Percentiles rank a stretch among this genome's conserved stretches.
phyloP scores from a whole-genome alignment of 1,140 invertebrate species.

The Phymorhynchus buccinoides region DNA sequence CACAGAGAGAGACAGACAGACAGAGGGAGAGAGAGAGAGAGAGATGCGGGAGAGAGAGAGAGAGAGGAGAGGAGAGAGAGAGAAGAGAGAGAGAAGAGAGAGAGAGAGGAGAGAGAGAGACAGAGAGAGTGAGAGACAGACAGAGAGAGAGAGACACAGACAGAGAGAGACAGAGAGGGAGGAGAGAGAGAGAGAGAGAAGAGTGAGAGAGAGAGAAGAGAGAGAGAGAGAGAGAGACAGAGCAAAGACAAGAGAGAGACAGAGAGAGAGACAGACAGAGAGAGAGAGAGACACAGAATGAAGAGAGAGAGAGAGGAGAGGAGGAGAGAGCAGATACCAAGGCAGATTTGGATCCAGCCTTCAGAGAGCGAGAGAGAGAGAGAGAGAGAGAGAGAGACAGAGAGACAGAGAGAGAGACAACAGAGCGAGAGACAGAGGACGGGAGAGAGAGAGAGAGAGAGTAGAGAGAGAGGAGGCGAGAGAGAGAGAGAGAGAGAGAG shows the following conservation, averaged over 20 bases:
- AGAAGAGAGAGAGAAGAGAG: neutral
- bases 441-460: neutral
- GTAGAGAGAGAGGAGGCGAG: too few relatives aligned
- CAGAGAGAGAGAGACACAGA: constrained; percentile 3
- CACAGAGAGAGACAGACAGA: too few relatives aligned
- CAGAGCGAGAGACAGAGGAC: too few relatives aligned
- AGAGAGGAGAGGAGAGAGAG: neutral
- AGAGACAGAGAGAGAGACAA: neutral
- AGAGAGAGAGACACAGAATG: neutral
- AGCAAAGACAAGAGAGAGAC: neutral
- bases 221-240: neutral
- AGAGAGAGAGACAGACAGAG: constrained; percentile 14
- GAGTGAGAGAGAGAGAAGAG: constrained; percentile 25
- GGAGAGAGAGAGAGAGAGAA: constrained; percentile 27
- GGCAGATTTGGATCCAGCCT: too few relatives aligned
- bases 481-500: neutral
- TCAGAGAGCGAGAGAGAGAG: neutral
- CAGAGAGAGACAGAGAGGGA: neutral
- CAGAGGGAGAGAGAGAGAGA: too few relatives aligned
- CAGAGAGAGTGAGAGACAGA: constrained; percentile 17
- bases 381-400: neutral
- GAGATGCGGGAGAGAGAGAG: too few relatives aligned
- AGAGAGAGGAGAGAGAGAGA: neutral
- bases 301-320: constrained; percentile 35
- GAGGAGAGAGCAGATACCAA: constrained; percentile 30